Conservation (phyloP, 2,797 vertebrate genomes). For the Poecilia picta region DNA sequence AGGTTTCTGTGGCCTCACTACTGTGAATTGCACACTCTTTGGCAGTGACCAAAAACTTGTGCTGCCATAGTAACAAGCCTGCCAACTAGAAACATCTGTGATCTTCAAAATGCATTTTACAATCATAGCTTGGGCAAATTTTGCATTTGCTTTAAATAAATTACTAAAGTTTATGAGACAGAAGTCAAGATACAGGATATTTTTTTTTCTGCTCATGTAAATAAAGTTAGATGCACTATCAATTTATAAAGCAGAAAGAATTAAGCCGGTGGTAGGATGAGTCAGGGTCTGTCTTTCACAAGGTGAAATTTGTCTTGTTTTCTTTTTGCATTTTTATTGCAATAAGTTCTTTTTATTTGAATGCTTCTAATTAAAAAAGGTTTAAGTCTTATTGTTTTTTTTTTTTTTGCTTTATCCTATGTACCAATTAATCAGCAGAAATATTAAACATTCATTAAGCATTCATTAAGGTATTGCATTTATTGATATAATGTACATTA, state of each 20-base stretch:
- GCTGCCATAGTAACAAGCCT: slow-evolving; percentile 47
- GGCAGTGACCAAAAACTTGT: slow-evolving; percentile 26
- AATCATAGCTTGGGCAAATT: not conserved
- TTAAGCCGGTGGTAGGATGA: not conserved
- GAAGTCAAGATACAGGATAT: slow-evolving; percentile 1
- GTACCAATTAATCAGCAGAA: not conserved
- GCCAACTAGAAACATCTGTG: not conserved
- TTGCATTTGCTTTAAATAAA: slow-evolving; percentile 9
- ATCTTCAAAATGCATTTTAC: slow-evolving; percentile 18
- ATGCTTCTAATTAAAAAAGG: not conserved
- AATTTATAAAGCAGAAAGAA: no score
- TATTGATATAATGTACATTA: not conserved
- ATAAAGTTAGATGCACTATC: not conserved
- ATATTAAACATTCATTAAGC: not conserved
- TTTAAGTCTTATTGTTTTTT: not conserved
- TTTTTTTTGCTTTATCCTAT: no score
- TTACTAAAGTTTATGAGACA: slow-evolving; percentile 4
- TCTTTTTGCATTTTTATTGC: not conserved
- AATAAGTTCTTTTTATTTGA: not conserved
- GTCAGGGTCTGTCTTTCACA: not conserved
- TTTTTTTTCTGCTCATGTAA: not conserved
- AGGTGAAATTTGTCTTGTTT: not conserved
- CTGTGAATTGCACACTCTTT: slow-evolving; percentile 22
- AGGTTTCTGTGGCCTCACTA: slow-evolving; percentile 16
- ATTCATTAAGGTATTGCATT: not conserved